Percentiles rank a stretch among this genome's conserved stretches.
phyloP scores from a whole-genome alignment of 2,888 invertebrate species.

The Caenorhabditis drosophilae region DNA sequence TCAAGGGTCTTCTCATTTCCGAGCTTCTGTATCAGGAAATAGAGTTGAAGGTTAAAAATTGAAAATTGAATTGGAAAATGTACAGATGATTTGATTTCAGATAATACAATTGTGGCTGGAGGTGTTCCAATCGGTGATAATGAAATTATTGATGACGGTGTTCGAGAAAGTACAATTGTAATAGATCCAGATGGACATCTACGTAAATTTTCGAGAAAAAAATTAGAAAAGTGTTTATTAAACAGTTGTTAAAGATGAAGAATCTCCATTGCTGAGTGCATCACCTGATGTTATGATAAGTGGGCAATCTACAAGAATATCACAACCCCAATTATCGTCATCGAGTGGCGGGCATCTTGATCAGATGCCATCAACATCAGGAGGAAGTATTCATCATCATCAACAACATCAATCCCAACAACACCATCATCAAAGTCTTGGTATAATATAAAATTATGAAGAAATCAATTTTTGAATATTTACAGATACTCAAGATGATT shows the following conservation, averaged over 20 bases:
- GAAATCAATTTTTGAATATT: no score
- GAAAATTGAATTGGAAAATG: not conserved
- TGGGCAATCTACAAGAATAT: not conserved
- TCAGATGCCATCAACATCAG: constrained; percentile 7
- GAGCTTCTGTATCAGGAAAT: not conserved
- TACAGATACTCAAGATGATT: constrained; percentile 5
- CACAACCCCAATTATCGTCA: not conserved
- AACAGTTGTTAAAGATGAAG: constrained; percentile 11
- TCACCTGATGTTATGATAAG: constrained; percentile 38
- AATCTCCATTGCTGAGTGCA: constrained; percentile 39
- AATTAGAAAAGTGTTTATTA: not conserved
- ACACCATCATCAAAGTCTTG: not conserved
- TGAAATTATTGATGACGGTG: constrained; percentile 44
- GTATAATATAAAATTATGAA: no score
- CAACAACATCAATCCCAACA: constrained; percentile 5
- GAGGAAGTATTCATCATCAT: constrained; percentile 7
- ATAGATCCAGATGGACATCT: constrained; percentile 30
- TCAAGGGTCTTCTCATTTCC: not conserved
- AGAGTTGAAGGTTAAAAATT: not conserved
- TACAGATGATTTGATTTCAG: not conserved
- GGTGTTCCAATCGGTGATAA: constrained; percentile 34
- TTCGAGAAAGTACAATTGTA: constrained; percentile 33
- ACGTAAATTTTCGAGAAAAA: constrained; percentile 7
- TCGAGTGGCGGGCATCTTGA: constrained; percentile 1
- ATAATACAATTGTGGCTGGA: constrained; percentile 6